These are phyloP conservation scores for Basileuterus tristriatus DNA, from an alignment of 2,797 vertebrate species.

Conservation along the genomic window DNA sequence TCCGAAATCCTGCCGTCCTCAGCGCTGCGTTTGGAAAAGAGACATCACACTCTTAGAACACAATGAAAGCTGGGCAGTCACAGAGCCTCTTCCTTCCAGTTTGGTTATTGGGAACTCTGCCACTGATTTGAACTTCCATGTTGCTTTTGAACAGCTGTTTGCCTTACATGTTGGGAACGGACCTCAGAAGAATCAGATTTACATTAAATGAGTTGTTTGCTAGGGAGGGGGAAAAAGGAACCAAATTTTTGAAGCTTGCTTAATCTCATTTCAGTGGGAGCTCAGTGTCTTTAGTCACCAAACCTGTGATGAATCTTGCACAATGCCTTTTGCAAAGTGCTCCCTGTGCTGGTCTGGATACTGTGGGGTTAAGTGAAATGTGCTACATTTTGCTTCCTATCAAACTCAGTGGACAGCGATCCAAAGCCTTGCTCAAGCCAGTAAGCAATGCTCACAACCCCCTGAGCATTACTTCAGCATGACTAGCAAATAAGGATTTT, in stretches of 20 bases:
- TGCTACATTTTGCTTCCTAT: neutral
- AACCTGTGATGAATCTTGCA: neutral
- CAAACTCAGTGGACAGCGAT: neutral
- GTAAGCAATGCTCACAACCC: slow-evolving; percentile 14
- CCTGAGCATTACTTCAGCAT: slow-evolving; percentile 51
- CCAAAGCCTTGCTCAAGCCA: slow-evolving; percentile 41
- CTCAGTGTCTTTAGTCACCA: neutral
- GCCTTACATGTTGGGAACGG: fast-evolving
- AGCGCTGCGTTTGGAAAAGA: slow-evolving; percentile 76
- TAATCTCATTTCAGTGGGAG: neutral
- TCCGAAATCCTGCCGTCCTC: slow-evolving; percentile 88
- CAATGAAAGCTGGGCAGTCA: neutral
- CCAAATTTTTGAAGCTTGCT: neutral
- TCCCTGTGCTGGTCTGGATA: neutral
- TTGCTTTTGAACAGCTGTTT: neutral
- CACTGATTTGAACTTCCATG: neutral
- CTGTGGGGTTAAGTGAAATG: slow-evolving; percentile 17
- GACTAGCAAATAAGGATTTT: slow-evolving; percentile 16
- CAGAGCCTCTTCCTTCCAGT: neutral
- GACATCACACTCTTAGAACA: neutral
- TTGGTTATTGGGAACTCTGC: neutral
- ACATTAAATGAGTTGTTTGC: neutral
- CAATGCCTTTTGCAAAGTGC: neutral
- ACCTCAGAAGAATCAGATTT: neutral
- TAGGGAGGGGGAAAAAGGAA: neutral